Evolutionary conservation across 1,140 invertebrate species (phyloP).

Genomic region (Drosophila leontia): DNA sequence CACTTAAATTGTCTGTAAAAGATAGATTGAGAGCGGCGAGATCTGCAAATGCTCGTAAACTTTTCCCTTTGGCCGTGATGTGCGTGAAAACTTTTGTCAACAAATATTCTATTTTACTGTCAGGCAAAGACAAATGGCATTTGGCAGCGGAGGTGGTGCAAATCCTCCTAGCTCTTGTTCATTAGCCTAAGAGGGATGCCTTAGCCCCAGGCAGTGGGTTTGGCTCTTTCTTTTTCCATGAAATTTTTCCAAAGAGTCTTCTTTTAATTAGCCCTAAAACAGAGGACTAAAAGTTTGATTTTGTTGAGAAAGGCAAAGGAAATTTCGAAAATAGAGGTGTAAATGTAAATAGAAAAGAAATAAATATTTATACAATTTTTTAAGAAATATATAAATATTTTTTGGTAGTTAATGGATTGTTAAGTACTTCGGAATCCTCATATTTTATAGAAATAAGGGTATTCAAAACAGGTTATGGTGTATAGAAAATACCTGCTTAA

Average conservation of each 20-base stretch:
- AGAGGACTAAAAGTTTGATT: conserved; percentile 10
- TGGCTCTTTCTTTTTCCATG: neutral
- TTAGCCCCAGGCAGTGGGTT: neutral
- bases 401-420: too few species aligned
- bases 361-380: too few species aligned
- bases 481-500: neutral
- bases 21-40: conserved; percentile 59
- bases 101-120: conserved; percentile 57
- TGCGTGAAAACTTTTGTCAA: conserved; percentile 63
- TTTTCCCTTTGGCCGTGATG: conserved; percentile 30
- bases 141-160: neutral
- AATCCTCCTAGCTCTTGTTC: conserved; percentile 6
- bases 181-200: conserved; percentile 30
- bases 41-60: conserved; percentile 52
- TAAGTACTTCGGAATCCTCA: too few species aligned
- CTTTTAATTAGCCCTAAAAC: conserved; percentile 26
- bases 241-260: neutral
- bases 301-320: neutral
- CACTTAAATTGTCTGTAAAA: conserved; percentile 60
- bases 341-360: neutral
- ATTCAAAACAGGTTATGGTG: neutral
- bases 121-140: conserved; percentile 42
- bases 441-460: too few species aligned
- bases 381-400: neutral
- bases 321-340: neutral